These are phyloP conservation scores for Bergia sp. DNA, from an alignment of 92 coral and sea anemone genomes.

Conservation along the genomic window DNA sequence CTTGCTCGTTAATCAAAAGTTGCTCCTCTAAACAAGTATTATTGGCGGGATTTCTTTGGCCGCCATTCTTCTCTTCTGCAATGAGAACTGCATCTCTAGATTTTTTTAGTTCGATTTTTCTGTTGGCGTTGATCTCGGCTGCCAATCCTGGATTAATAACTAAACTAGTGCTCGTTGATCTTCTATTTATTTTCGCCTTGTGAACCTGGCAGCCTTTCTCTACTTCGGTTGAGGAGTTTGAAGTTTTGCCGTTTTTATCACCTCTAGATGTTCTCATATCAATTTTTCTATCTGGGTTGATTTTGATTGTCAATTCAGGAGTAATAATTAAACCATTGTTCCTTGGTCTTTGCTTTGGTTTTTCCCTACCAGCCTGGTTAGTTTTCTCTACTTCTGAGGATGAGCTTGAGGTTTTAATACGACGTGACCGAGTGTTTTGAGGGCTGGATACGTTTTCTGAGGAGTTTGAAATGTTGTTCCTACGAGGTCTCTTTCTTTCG, in stretches of 20 bases:
- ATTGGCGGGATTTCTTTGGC: background rate
- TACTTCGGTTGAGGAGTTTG: background rate
- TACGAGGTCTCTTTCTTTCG: background rate
- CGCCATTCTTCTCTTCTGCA: background rate
- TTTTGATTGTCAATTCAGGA: background rate
- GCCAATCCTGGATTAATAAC: constrained; percentile 4
- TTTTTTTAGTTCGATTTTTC: background rate
- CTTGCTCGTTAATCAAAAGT: background rate
- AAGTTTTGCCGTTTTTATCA: background rate
- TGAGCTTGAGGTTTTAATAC: background rate
- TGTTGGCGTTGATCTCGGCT: background rate
- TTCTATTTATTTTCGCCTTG: background rate
- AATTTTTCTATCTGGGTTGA: background rate
- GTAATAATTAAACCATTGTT: background rate
- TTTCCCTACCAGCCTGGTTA: background rate
- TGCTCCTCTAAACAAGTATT: background rate
- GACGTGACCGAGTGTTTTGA: background rate
- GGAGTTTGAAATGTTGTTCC: background rate
- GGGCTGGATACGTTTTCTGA: background rate
- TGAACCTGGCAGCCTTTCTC: background rate
- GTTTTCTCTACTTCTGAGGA: background rate
- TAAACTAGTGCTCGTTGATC: background rate
- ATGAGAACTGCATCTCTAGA: background rate
- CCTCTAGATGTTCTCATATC: background rate
- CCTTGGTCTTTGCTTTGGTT: background rate